Conservation (phyloP, 2,888 invertebrate species). For the Penaeus monodon region DNA sequence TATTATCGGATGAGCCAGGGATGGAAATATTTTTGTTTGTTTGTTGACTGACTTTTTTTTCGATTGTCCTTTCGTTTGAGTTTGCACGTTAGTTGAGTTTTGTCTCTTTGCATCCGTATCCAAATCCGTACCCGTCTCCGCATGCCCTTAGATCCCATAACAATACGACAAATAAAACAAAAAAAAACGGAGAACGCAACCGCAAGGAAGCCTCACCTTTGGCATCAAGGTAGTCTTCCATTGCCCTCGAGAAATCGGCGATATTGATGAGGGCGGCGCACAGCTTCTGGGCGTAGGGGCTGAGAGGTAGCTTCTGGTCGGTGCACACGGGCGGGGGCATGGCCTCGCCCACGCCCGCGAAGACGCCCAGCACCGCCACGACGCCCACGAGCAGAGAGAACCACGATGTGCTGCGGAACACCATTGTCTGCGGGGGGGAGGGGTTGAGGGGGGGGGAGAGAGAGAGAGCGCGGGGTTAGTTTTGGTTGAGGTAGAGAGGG, state of each 20-base stretch:
- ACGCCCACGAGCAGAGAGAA: conserved; percentile 30
- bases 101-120: no score
- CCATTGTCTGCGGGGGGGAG: conserved; percentile 37
- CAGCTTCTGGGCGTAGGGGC: conserved; percentile 54
- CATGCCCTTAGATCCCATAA: no score
- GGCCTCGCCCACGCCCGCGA: conserved; percentile 40
- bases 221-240: conserved; percentile 63
- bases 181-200: no score
- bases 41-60: no score
- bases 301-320: conserved; percentile 43
- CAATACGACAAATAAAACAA: no score
- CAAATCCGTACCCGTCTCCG: no score
- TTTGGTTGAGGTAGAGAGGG: neutral
- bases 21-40: no score
- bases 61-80: no score
- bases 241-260: conserved; percentile 57
- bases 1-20: no score
- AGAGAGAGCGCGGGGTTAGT: no score
- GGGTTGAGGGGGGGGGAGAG: neutral
- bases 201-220: conserved; percentile 47
- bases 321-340: conserved; percentile 58
- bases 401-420: conserved; percentile 41
- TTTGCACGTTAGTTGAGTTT: no score
- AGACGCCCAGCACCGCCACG: conserved; percentile 41
- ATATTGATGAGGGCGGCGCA: conserved; percentile 57